A percentile compares a stretch with the other conserved stretches of the same genome.
Evolutionary conservation across 2,113 vertebrate species (phyloP).

Genomic region (Odocoileus hemionus): DNA sequence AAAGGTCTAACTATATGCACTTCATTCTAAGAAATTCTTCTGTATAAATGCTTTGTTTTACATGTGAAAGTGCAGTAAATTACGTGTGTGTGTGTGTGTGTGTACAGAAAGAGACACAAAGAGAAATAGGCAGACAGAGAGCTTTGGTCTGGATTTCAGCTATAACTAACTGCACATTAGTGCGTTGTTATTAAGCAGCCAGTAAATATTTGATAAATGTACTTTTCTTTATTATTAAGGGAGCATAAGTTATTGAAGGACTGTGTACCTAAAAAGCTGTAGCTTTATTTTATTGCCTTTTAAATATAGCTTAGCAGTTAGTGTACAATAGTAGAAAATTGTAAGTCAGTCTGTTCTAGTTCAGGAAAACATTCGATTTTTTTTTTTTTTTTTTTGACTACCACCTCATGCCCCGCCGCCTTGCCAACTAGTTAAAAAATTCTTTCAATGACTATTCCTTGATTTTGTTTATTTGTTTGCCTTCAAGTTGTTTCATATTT

Average conservation of each 20-base stretch:
- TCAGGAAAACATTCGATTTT: not conserved
- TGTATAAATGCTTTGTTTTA: constrained; percentile 4
- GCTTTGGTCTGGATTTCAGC: not conserved
- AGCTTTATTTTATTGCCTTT: constrained; percentile 5
- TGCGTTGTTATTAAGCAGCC: not conserved
- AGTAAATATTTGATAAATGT: not conserved
- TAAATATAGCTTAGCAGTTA: not conserved
- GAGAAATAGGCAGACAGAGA: not conserved
- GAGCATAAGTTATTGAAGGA: not conserved
- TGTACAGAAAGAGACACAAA: not conserved
- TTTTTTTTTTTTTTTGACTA: not conserved
- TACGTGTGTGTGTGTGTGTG: not conserved
- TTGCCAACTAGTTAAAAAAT: not conserved
- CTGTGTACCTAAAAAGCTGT: not conserved
- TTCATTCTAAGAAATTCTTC: not conserved
- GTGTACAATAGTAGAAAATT: not conserved
- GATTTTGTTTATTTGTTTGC: constrained; percentile 41
- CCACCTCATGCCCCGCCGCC: rapidly evolving
- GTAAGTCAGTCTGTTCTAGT: not conserved
- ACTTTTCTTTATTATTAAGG: constrained; percentile 18
- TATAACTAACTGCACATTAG: not conserved
- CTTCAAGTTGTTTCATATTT: not conserved
- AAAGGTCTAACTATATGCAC: not conserved
- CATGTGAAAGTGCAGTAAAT: not conserved
- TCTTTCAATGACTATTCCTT: not conserved